Percentiles rank a stretch among this genome's conserved stretches.
These are phyloP conservation scores for Actinemys pallida DNA, from an alignment of 2,113 vertebrate genomes.

Conservation along the genomic window DNA sequence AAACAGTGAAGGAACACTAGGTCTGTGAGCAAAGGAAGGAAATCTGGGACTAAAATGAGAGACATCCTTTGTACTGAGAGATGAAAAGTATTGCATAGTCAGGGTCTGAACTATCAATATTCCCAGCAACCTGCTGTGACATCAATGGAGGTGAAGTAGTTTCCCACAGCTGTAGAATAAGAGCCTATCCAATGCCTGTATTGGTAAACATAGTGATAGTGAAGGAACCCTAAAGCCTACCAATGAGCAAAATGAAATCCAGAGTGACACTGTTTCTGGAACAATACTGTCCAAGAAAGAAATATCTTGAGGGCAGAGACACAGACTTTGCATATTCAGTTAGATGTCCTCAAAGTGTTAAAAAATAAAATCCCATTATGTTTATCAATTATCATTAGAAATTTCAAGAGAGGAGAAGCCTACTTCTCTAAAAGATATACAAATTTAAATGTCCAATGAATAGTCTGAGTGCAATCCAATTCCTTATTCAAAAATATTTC, in stretches of 20 bases:
- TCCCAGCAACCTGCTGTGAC: conserved; percentile 60
- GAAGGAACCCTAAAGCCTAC: conserved; percentile 63
- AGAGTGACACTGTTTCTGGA: conserved; percentile 64
- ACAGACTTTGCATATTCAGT: conserved; percentile 54
- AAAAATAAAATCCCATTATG: conserved; percentile 47
- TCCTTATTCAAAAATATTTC: background rate
- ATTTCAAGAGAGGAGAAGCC: conserved; percentile 21
- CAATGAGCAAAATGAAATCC: conserved; percentile 65
- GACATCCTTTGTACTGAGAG: conserved; percentile 25
- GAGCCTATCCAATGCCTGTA: conserved; percentile 7
- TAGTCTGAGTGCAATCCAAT: background rate
- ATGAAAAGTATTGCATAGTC: conserved; percentile 23
- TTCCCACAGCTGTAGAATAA: conserved; percentile 28
- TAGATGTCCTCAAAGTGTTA: conserved; percentile 19
- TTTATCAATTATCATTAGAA: conserved; percentile 33
- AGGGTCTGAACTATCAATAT: conserved; percentile 62
- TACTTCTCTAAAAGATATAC: conserved; percentile 21
- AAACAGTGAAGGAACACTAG: background rate
- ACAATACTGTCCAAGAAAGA: conserved; percentile 66
- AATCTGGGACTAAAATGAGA: conserved; percentile 43
- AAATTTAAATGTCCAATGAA: conserved; percentile 8
- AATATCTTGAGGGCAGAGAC: conserved; percentile 59
- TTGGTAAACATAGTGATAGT: conserved; percentile 51
- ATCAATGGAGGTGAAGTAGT: conserved; percentile 60
- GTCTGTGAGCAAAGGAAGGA: conserved; percentile 32